Evolutionary conservation across 2,113 vertebrate species (phyloP), one percentile per base, ranked within the genome.

Genomic region (Phylloscopus whistleri): DNA sequence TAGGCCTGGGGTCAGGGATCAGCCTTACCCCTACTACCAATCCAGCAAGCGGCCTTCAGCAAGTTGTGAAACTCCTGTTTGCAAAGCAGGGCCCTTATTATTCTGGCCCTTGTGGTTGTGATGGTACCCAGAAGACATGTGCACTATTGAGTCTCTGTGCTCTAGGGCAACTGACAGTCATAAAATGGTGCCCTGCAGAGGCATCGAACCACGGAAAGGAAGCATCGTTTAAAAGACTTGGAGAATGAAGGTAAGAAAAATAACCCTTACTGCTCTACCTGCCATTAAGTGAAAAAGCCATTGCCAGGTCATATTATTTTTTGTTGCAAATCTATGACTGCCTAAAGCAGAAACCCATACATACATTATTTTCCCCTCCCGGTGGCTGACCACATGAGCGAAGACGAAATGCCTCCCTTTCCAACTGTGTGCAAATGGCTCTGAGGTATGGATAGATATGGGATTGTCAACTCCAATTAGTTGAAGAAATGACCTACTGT

Each of bases 391-490:
- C 73, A 41, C 18, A 18, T 22, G 79, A 87, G 52, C 69, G 5
- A 92, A 49, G 91, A 41, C 0, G 3, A 73, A 82, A 88, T 49
- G 41, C 79, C 44, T 83, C 15, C 75, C 49, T 70, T 79, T 63
- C 74, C 82, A 68, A 56, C 67, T 41, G 60, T 39, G 4, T 78
- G 56, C 52, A 94, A 91, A 74, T 69, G 82, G 41, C 88, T 89
- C 74, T 30, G 84, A 96, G 90, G 11, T 94, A 84, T 86, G 76
- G 94, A 93, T 27, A 96, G 93, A 90, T 91, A 93, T 59, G 83
- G 84, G 66, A 87, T 74, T 93, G 85, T 95, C 77, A 49, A 41
- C 76, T 94, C 86, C 81, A 91, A 87, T 96, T 95, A 90, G 86
- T 33, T 48, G 75, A 26, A 87, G 84, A 64, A 49, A 64, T 87